These are phyloP conservation scores for Florisuga fusca DNA, from an alignment of 2,797 vertebrate genomes.

Conservation along the genomic window DNA sequence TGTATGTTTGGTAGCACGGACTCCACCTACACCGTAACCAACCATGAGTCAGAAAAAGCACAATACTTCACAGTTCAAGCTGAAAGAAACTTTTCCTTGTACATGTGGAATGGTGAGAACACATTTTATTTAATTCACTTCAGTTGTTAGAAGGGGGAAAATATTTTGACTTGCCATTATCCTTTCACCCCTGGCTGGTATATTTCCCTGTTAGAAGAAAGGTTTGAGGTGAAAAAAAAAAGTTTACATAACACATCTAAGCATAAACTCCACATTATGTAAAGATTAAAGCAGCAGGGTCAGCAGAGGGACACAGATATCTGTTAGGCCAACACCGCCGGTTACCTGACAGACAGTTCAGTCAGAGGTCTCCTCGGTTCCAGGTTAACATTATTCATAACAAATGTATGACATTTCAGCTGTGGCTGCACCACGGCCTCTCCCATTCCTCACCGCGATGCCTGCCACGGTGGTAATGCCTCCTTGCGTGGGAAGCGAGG, in stretches of 20 bases:
- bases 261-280: background rate
- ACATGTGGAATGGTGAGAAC: background rate
- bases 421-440: background rate
- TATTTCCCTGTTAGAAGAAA: background rate
- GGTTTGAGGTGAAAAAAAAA: background rate
- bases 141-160: background rate
- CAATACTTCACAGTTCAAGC: background rate
- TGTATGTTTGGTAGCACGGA: background rate
- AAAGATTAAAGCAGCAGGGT: background rate
- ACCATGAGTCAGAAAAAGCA: background rate
- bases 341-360: background rate
- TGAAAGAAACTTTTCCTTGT: conserved; percentile 10
- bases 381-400: background rate
- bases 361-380: background rate
- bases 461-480: background rate
- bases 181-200: background rate
- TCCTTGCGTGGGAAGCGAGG: background rate
- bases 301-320: background rate
- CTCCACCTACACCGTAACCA: background rate
- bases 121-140: background rate
- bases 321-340: background rate
- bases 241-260: background rate
- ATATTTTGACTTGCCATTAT: background rate
- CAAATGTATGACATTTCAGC: background rate
- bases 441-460: background rate